These are phyloP conservation scores for Seriola rivoliana DNA, from an alignment of 2,113 vertebrate genomes.

Conservation along the genomic window DNA sequence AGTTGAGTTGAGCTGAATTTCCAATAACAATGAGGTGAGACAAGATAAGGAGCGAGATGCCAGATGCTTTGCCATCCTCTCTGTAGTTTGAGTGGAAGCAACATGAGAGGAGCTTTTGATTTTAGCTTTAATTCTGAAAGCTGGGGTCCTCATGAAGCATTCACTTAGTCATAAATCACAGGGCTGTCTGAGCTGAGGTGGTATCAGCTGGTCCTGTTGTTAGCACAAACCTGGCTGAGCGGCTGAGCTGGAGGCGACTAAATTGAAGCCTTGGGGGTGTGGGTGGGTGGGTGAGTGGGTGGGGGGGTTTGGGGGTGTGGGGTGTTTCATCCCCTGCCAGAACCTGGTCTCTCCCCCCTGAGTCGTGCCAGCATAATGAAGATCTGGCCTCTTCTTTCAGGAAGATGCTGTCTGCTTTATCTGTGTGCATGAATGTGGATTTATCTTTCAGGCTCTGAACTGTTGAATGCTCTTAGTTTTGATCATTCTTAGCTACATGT, in stretches of 20 bases:
- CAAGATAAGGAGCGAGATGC: background rate
- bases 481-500: background rate
- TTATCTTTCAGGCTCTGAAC: constrained; percentile 26
- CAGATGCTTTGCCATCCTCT: background rate
- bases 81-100: background rate
- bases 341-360: constrained; percentile 45
- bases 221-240: constrained; percentile 46
- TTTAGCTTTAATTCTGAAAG: constrained; percentile 37
- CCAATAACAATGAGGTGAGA: background rate
- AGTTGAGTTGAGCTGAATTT: background rate
- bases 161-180: constrained; percentile 30
- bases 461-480: constrained; percentile 4
- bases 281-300: too few relatives aligned
- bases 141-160: constrained; percentile 12
- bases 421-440: constrained; percentile 5
- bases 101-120: constrained; percentile 12
- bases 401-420: constrained; percentile 16
- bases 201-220: constrained; percentile 64
- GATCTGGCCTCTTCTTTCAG: constrained; percentile 16
- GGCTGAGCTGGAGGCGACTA: constrained; percentile 48
- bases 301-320: background rate
- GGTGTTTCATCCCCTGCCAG: constrained; percentile 69
- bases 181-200: constrained; percentile 39
- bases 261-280: constrained; percentile 45
- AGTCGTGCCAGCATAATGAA: constrained; percentile 46